These are phyloP conservation scores for Urocolius indicus DNA, from an alignment of 2,113 vertebrate species.

Conservation along the genomic window DNA sequence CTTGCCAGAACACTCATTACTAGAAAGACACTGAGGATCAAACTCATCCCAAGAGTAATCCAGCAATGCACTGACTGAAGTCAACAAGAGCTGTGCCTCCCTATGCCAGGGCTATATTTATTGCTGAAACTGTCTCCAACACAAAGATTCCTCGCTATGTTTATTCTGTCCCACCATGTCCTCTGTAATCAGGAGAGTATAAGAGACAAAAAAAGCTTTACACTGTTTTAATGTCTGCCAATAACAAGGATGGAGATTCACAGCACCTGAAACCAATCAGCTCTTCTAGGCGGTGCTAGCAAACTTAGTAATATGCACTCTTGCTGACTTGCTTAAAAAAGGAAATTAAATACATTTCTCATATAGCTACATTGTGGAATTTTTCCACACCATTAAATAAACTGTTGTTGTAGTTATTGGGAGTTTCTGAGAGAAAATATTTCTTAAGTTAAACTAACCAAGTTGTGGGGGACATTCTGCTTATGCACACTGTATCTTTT, in stretches of 20 bases:
- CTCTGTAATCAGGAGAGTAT: neutral
- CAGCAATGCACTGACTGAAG: neutral
- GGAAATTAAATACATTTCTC: slow-evolving; percentile 79
- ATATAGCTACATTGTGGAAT: slow-evolving; percentile 70
- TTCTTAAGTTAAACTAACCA: slow-evolving; percentile 71
- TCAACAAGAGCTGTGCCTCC: neutral
- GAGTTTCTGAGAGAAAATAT: slow-evolving; percentile 71
- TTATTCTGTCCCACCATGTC: neutral
- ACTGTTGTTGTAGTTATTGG: slow-evolving; percentile 69
- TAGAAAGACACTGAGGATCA: slow-evolving; percentile 18
- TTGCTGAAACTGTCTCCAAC: neutral
- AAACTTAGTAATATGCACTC: slow-evolving; percentile 59
- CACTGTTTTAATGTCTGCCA: slow-evolving; percentile 55
- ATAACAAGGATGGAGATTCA: slow-evolving; percentile 34
- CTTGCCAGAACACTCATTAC: neutral
- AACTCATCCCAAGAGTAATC: neutral
- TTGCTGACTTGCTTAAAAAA: slow-evolving; percentile 71
- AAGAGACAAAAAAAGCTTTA: slow-evolving; percentile 44
- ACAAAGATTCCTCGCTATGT: neutral
- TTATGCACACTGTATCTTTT: slow-evolving; percentile 37
- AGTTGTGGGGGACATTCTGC: slow-evolving; percentile 45
- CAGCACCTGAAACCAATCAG: slow-evolving; percentile 65
- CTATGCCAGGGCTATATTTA: neutral
- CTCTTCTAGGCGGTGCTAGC: slow-evolving; percentile 45
- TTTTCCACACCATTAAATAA: slow-evolving; percentile 76